Percentiles rank a stretch among this genome's conserved stretches.
Conservation (phyloP, 2,888 invertebrate genomes). For the Escarpia spicata region DNA sequence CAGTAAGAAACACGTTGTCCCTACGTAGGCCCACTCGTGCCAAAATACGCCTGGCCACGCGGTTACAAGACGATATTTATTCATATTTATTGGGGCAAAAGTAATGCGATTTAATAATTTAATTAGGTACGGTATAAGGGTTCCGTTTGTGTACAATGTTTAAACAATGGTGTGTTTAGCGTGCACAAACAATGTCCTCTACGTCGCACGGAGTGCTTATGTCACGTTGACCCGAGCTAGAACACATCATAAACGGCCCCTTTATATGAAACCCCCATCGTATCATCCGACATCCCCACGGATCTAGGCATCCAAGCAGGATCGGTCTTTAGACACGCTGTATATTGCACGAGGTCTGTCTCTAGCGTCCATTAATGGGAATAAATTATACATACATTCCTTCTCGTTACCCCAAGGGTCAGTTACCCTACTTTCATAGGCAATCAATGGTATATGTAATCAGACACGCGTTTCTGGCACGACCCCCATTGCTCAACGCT, state of each 20-base stretch:
- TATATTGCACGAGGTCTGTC: background rate
- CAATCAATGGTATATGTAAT: background rate
- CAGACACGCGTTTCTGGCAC: background rate
- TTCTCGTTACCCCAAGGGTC: background rate
- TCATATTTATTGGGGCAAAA: too few species aligned
- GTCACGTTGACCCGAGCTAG: background rate
- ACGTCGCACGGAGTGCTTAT: background rate
- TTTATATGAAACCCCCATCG: background rate
- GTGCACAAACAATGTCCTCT: background rate
- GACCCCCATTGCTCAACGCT: background rate
- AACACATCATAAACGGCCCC: background rate
- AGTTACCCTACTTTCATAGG: background rate
- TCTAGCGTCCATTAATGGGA: background rate
- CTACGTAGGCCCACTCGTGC: too few species aligned
- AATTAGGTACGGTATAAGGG: background rate
- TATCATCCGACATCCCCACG: background rate
- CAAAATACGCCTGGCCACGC: too few species aligned
- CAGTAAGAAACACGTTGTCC: too few species aligned
- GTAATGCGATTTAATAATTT: background rate
- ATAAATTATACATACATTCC: constrained; percentile 3
- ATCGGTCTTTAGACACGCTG: background rate
- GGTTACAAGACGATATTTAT: too few species aligned
- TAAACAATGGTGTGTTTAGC: background rate
- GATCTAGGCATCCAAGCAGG: background rate
- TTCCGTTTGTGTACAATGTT: background rate